Base-by-base conservation (phyloP, 2,797 vertebrate genomes). In the Chelidonichthys spinosus region DNA sequence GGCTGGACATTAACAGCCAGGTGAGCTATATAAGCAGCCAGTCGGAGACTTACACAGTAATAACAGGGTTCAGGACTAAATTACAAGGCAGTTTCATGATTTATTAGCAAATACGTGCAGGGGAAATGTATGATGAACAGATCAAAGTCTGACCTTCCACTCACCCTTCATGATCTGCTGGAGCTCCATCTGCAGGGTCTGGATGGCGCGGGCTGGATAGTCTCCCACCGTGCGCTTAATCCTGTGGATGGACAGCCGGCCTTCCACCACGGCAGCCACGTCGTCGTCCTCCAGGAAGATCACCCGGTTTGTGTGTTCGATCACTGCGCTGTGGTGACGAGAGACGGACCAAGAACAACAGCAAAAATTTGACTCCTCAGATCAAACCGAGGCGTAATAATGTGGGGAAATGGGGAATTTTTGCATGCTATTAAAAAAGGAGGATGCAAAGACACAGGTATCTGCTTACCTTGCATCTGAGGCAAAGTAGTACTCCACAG, bases 81-180 rank as follows among this genome's bases (percentile, higher is more conserved):
- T 90, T 74, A 85, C 59, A 87, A 62, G 71, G 75, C 37, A 79
- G 62, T 25, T 25, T 37, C 36, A 62, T 46, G 37, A 87, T 44
- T 59, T 67, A 78, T 75, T 55, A 44, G 18, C 5, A 72, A 58
- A 72, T 67, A 63, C 14, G 60, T 8, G 44, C 14, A 14, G 18
- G 37, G 25, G 47, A 9, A 37, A 68, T 53, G 5, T 32, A 43
- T 5, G 35, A 10, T 49, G 10, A 67, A 42, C 18, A 39, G 47
- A 56, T 42, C n/a, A 68, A 59, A 65, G 15, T 5, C 15, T 0
- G 46, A 59, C 39, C 39, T 39, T 44, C 7, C 35, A 59, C 79
- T 90, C 58, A 98, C 97, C 98, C 90, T 97, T 99, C 98, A 99
- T 99, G 84, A 99, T 99, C 86, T 99, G 97, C 94, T 99, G 97